Evolutionary conservation across 37 sponge, comb jelly and placozoan genomes (phyloP).

Genomic region (Oopsacas minuta): DNA sequence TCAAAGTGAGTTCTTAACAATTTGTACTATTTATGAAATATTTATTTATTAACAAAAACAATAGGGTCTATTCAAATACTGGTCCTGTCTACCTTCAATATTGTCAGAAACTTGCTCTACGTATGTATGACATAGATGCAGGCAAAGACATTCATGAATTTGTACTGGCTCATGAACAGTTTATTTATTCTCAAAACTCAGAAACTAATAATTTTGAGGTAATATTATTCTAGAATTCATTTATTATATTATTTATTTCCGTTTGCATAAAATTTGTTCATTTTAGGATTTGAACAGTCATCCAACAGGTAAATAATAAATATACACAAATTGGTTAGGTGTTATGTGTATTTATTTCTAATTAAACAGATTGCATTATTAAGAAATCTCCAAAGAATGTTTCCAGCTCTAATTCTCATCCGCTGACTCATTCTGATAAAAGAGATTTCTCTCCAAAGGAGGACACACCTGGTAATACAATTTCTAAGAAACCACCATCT

Average conservation of each 20-base stretch:
- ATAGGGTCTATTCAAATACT: slow-evolving; percentile 73
- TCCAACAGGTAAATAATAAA: too few relatives aligned
- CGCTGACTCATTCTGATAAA: not conserved
- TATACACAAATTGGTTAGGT: too few relatives aligned
- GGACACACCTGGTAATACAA: not conserved
- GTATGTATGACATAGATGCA: slow-evolving; percentile 56
- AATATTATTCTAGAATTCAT: not conserved
- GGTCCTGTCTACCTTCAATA: slow-evolving; percentile 71
- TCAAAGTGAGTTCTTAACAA: not conserved
- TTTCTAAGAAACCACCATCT: not conserved
- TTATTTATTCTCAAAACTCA: not conserved
- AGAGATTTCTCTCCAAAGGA: not conserved
- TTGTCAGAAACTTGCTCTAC: slow-evolving; percentile 51
- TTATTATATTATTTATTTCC: too few relatives aligned
- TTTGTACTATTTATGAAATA: not conserved
- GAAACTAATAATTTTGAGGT: not conserved
- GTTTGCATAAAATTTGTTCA: too few relatives aligned
- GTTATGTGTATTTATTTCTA: too few relatives aligned
- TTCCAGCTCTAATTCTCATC: not conserved
- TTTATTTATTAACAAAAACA: not conserved
- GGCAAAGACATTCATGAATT: slow-evolving; percentile 47
- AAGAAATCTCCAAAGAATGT: not conserved
- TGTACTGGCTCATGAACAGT: slow-evolving; percentile 17
- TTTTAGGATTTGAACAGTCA: too few relatives aligned
- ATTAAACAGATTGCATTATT: too few relatives aligned